Base-by-base conservation (phyloP, 1,140 invertebrate genomes). In the Zaprionus inermis region DNA sequence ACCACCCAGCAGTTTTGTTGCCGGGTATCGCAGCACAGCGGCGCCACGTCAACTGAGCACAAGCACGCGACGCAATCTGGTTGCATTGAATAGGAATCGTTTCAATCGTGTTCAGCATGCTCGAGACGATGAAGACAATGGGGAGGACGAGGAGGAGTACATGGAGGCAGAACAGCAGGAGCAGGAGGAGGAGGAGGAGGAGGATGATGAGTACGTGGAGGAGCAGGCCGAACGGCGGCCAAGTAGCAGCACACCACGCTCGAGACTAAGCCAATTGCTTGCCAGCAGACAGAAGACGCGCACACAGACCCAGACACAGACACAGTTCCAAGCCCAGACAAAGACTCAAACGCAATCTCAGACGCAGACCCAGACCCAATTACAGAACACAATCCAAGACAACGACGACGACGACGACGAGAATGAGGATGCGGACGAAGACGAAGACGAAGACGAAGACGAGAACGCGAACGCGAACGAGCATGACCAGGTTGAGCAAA, bases 11-110 rank as follows among this genome's bases (percentile, higher is more conserved):
- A 57, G 1, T 10, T 72, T 66, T 52, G 67, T 66, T 52, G 67
- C 28, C 0, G 58, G 28, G 0, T 73, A 69, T 7, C 70, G 70
- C 38, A 78, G 69, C n/a, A 75, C 83, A 14, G 34, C 61, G 12
- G 44, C 72, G 20, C 83, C 79, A 14, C 32, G 4, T 6, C 64
- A 44, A 38, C 16, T 65, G 0, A 81, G 72, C 58, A 56, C 82
- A 3, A 89, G 66, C 16, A 88, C 79, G 10, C 44, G 51, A 24
- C 72, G 81, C 5, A 81, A 82, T 74, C 44, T 82, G 10, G 76
- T 79, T 16, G 71, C 79, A 0, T 28, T 90, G 5, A 90, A 82
- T 49, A 65, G 81, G 14, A 90, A 90, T 72, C 67, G 82, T 0
- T 90, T 76, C n/a, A 73, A 79, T 9, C 54, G 67, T 12, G 32